A percentile compares a stretch with the other conserved stretches of the same genome.
Evolutionary conservation across 1,140 invertebrate genomes (phyloP).

Genomic region (Heliconius nattereri): DNA sequence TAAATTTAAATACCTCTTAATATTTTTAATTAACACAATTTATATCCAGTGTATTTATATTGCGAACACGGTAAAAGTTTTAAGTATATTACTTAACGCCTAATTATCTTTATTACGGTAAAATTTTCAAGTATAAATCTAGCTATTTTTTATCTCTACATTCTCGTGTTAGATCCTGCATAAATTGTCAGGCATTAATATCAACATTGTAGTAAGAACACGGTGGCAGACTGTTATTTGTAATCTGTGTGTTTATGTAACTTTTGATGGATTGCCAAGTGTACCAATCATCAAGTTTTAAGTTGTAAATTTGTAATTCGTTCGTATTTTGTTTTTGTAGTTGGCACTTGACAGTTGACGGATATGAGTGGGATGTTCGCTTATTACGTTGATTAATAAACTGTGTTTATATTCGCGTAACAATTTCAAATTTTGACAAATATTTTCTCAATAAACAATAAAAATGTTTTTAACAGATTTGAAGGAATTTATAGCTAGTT

Average conservation of each 20-base stretch:
- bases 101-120: too few relatives aligned
- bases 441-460: neutral
- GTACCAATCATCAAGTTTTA: neutral
- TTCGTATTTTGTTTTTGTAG: neutral
- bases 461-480: constrained; percentile 50
- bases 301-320: neutral
- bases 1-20: too few relatives aligned
- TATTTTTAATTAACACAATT: too few relatives aligned
- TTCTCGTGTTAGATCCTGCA: too few relatives aligned
- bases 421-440: neutral
- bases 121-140: too few relatives aligned
- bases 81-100: too few relatives aligned
- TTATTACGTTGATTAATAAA: neutral
- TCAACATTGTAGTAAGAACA: too few relatives aligned
- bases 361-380: neutral
- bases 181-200: too few relatives aligned
- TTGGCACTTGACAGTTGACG: neutral
- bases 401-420: constrained; percentile 5
- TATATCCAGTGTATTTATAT: too few relatives aligned
- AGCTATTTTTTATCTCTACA: too few relatives aligned
- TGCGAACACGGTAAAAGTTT: too few relatives aligned
- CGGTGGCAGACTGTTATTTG: too few relatives aligned
- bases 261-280: neutral
- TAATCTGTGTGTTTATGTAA: neutral
- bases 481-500: constrained; percentile 54